These are phyloP conservation scores for Phyllopteryx taeniolatus DNA, from an alignment of 2,113 vertebrate species.

Conservation along the genomic window DNA sequence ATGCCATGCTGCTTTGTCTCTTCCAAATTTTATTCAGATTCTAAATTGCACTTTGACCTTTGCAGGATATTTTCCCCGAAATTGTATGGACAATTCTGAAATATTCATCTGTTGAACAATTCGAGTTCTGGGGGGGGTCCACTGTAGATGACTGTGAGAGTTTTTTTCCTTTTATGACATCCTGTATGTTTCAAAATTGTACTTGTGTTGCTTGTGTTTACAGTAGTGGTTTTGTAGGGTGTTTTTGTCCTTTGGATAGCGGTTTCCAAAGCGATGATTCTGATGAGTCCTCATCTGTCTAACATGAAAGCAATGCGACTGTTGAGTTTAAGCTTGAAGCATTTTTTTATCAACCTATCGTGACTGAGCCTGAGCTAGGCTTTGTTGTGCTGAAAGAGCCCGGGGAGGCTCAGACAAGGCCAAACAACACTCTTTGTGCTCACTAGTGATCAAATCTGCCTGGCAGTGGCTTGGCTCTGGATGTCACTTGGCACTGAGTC, in stretches of 20 bases:
- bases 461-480: constrained; percentile 24
- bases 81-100: no score
- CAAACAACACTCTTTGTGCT: constrained; percentile 20
- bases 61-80: no score
- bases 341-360: constrained; percentile 8
- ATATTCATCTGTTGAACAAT: background rate
- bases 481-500: background rate
- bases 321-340: constrained; percentile 1
- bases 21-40: no score
- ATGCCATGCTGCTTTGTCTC: no score
- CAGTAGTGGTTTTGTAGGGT: background rate
- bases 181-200: background rate
- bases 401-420: constrained; percentile 11
- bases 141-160: background rate
- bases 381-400: constrained; percentile 24
- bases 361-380: constrained; percentile 9
- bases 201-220: background rate
- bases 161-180: background rate
- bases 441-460: constrained; percentile 27
- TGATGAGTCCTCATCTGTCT: background rate
- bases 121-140: background rate
- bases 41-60: no score
- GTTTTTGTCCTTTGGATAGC: background rate
- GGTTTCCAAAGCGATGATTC: background rate
- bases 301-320: background rate